phyloP scores from a whole-genome alignment of 2,113 vertebrate species.

The Pampusana beccarii region DNA sequence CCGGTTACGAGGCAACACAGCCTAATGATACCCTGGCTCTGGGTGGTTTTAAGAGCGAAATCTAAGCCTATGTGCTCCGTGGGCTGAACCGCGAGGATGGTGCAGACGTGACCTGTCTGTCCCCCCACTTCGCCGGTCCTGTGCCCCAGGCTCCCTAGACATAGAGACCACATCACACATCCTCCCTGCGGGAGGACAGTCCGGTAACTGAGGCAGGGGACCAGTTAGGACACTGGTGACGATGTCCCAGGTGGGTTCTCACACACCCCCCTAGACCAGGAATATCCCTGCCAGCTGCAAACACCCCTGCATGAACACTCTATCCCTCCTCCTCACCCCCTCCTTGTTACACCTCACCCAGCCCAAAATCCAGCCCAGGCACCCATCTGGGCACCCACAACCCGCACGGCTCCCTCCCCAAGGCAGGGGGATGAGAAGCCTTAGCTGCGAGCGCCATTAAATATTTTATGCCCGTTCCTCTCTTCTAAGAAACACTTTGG shows the following conservation, averaged over 20 bases:
- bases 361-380: neutral
- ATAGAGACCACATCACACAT: too few species aligned
- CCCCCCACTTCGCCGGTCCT: neutral
- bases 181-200: neutral
- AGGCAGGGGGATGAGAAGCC: neutral
- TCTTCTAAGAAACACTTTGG: neutral
- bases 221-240: rapidly evolving
- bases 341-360: neutral
- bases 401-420: rapidly evolving
- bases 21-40: neutral
- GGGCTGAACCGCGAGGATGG: neutral
- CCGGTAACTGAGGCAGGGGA: neutral
- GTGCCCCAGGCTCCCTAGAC: neutral
- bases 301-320: too few species aligned
- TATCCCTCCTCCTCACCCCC: too few species aligned
- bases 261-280: rapidly evolving
- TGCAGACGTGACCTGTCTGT: neutral
- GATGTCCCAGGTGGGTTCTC: rapidly evolving
- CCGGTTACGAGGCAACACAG: neutral
- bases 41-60: neutral
- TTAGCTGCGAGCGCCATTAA: neutral
- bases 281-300: too few species aligned
- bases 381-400: neutral
- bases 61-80: rapidly evolving
- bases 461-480: neutral